phyloP scores from a whole-genome alignment of 2,888 invertebrate genomes.

The Hedya salicella region DNA sequence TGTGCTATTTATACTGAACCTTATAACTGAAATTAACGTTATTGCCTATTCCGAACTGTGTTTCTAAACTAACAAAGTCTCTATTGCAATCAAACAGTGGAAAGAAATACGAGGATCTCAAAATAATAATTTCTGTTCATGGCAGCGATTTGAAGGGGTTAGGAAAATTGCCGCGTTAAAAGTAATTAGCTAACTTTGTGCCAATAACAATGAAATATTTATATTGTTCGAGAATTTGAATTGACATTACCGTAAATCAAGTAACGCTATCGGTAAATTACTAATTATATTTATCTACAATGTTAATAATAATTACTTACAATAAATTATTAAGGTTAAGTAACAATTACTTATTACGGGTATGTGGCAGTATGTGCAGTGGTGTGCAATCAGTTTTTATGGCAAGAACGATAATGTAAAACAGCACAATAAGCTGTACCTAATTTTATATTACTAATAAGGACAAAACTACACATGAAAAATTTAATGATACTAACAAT shows the following conservation, averaged over 20 bases:
- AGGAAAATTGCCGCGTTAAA: conserved; percentile 18
- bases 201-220: conserved; percentile 9
- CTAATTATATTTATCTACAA: too few species aligned
- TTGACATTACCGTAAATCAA: not conserved
- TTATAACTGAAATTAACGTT: not conserved
- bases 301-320: too few species aligned
- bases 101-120: not conserved
- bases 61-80: not conserved
- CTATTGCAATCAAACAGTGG: not conserved
- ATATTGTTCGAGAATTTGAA: not conserved
- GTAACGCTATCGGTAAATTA: too few species aligned
- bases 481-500: too few species aligned
- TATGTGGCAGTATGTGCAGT: too few species aligned
- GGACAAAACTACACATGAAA: too few species aligned
- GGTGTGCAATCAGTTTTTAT: too few species aligned
- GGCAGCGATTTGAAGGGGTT: conserved; percentile 23
- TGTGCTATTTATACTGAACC: not conserved
- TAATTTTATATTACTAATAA: too few species aligned
- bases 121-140: conserved; percentile 2
- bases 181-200: conserved; percentile 29
- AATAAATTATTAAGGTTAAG: too few species aligned
- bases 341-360: too few species aligned
- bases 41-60: not conserved
- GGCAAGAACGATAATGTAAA: too few species aligned
- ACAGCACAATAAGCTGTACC: too few species aligned